A percentile compares a stretch with the other conserved stretches of the same genome.
These are phyloP conservation scores for Hippopotamus amphibius DNA, from an alignment of 2,113 vertebrate species.

Conservation along the genomic window DNA sequence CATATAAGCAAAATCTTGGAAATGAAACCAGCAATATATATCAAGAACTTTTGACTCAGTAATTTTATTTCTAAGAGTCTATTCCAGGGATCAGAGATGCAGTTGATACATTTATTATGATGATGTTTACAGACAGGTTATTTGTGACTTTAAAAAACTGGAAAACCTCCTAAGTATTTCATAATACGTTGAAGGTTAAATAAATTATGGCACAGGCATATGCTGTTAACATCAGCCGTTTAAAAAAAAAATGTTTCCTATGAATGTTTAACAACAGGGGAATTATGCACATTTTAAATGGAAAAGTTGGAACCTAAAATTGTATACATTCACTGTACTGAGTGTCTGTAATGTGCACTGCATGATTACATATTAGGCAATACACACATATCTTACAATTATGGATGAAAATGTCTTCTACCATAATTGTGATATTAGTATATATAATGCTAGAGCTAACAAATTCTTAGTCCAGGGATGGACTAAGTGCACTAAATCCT, in stretches of 20 bases:
- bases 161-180: neutral
- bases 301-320: neutral
- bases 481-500: neutral
- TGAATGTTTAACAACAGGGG: neutral
- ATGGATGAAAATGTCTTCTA: neutral
- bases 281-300: constrained; percentile 41
- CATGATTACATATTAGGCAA: neutral
- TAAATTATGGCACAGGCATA: neutral
- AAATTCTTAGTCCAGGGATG: neutral
- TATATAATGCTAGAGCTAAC: neutral
- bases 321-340: neutral
- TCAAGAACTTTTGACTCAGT: neutral
- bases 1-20: neutral
- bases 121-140: neutral
- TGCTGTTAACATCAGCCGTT: neutral
- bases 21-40: neutral
- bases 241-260: constrained; percentile 18
- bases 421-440: neutral
- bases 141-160: neutral
- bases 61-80: neutral
- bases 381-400: neutral
- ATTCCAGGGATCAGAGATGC: neutral
- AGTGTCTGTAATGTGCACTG: neutral
- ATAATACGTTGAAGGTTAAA: constrained; percentile 41
- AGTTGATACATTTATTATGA: constrained; percentile 53